Base-by-base conservation (phyloP, 1,140 invertebrate genomes). In the Stegodyphus dumicola region DNA sequence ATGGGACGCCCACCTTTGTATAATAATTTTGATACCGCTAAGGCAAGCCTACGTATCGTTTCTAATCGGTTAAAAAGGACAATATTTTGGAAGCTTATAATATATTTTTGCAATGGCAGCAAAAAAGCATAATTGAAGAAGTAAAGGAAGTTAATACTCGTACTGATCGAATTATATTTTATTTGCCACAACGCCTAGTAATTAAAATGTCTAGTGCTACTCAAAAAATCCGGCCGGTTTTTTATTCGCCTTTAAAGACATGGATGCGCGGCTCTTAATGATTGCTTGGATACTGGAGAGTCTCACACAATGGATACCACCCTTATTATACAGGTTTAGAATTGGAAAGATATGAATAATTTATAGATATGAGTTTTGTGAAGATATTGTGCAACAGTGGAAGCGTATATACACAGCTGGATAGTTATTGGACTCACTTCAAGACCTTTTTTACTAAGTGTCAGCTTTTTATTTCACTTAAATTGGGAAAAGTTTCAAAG, bases 11-110 rank as follows among this genome's bases (percentile, higher is more conserved):
- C 60, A 5, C 51, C 52, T n/a, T 48, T 66, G 13, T 54, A 85
- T 69, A 33, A 76, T 76, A 67, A 69, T 10, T 73, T 51, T 15
- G 74, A 85, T 6, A n/a, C 53, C 33, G 75, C 75, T 18, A 52
- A 77, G 65, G 54, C 75, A 7, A 70, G 66, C 73, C 17, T 71
- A 51, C 13, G 15, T n/a, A 11, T 15, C 66, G 65, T 60, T 33
- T 56, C 74, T 10, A 85, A 73, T 6, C 75, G 66, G 17, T 65
- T 77, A 15, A 18, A 51, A 64, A 67, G 5, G 53, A 77, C 1
- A 33, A 64, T 60, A 75, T 66, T 33, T 33, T 33, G 33, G 33
- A 33, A 33, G n/a, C 18, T 17, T 77, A 69, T 53, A 60, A 60
- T 60, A 60, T 15, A 60, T 10, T 60, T 60, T 60, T 60, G 15